These are phyloP conservation scores for Anaspis maculata DNA, from an alignment of 2,888 invertebrate species.

Conservation along the genomic window DNA sequence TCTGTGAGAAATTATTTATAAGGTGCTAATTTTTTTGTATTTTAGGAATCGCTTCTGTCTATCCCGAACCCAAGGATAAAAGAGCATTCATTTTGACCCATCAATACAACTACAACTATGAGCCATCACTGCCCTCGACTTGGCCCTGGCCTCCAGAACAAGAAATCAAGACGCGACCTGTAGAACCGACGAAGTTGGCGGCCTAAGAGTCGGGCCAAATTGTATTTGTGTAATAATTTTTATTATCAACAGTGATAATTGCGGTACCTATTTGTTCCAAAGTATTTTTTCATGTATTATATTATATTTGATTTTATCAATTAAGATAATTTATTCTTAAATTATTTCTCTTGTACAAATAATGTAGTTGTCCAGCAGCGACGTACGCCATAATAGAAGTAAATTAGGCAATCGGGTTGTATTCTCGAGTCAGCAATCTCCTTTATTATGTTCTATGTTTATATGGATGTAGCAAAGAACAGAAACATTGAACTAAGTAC, in stretches of 20 bases:
- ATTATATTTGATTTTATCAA: no score
- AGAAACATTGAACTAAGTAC: no score
- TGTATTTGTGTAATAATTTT: no score
- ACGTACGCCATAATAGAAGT: no score
- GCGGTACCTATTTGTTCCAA: constrained; percentile 5
- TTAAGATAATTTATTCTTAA: no score
- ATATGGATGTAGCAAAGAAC: no score
- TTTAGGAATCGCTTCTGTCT: constrained; percentile 71
- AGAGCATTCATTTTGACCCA: constrained; percentile 61
- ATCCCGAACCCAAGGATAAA: constrained; percentile 77
- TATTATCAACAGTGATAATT: constrained; percentile 8
- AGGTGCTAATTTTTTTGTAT: background rate
- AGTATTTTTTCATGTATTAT: constrained; percentile 9
- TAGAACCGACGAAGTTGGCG: constrained; percentile 32
- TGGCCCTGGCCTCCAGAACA: constrained; percentile 51
- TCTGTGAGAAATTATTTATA: no score
- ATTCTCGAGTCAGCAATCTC: no score
- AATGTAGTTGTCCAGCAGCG: no score
- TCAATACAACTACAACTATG: constrained; percentile 72
- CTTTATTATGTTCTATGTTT: no score
- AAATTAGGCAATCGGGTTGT: no score
- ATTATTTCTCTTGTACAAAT: no score
- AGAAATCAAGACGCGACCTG: constrained; percentile 32
- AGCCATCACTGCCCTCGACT: constrained; percentile 62
- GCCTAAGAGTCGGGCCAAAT: constrained; percentile 25